Base-by-base conservation (phyloP, 1,140 invertebrate genomes). In the Pissodes strobi region DNA sequence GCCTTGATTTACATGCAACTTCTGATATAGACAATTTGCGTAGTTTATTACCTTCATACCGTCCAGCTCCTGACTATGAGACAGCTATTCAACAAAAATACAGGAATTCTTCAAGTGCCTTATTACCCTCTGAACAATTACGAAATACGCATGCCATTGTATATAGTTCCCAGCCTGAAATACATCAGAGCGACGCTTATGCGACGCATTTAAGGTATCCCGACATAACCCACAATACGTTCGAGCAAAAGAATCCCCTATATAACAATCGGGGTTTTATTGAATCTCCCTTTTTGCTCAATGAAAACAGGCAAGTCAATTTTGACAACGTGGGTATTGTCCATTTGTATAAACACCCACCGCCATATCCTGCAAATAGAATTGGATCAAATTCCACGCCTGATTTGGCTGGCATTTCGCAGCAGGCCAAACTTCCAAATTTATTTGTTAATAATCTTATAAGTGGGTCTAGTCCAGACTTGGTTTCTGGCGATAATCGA, bases 51-150 rank as follows among this genome's bases (percentile, higher is more conserved):
- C 94, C 94, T 0, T 91, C 90, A 0, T 97, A 97, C 77, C 86
- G 94, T 27, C 91, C 90, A 18, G 93, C 93, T 1, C 95, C 95
- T 0, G 94, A 96, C 78, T 98, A 98, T 76, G 93, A 97, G 74
- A 94, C 93, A 0, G 94, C 95, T 4, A 85, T 98, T 41, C 90
- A 92, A 77, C 87, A 91, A 74, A 91, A 90, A 71, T 90, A 90
- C 74, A 81, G 83, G 39, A 79, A 81, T 25, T 80, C 79, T 1
- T 78, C 81, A 8, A 74, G 76, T 37, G 80, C 73, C 58, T 65
- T 78, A 60, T 55, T 69, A 13, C 63, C 59, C 66, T 25, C 72
- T 49, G 64, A 79, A 68, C 71, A 78, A 64, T 45, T 73, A 10
- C 52, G 68, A 41, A 73, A 70, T 41, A 67, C 67, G 8, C 72